These are phyloP conservation scores for Falco punctatus DNA, from an alignment of 2,113 vertebrate species.

Conservation along the genomic window DNA sequence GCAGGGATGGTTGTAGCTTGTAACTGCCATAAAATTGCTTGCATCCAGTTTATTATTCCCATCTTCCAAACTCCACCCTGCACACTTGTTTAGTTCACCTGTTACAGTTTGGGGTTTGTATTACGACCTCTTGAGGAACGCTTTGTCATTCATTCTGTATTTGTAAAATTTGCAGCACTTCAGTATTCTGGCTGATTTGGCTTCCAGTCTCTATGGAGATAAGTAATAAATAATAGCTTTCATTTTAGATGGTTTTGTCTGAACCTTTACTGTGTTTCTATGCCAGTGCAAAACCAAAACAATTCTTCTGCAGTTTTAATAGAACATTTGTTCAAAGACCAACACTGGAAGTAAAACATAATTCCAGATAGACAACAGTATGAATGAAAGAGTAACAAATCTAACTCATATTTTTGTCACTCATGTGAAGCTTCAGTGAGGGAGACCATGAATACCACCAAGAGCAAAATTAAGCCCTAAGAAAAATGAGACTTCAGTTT, in stretches of 20 bases:
- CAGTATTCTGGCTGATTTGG: background rate
- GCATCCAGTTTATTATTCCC: background rate
- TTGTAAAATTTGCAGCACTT: background rate
- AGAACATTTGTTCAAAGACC: background rate
- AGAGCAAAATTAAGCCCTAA: background rate
- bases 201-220: background rate
- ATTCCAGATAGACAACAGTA: background rate
- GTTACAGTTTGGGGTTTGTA: background rate
- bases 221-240: background rate
- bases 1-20: background rate
- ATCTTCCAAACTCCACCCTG: background rate
- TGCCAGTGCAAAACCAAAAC: background rate
- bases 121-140: background rate
- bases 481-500: background rate
- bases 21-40: background rate
- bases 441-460: background rate
- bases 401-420: background rate
- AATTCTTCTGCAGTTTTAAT: background rate
- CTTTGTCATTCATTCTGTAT: background rate
- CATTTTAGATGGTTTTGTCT: background rate
- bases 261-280: background rate
- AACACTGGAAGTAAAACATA: background rate
- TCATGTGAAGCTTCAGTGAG: background rate
- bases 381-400: background rate
- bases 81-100: background rate